These are phyloP conservation scores for Macrobrachium rosenbergii DNA, from an alignment of 1,140 invertebrate genomes.

Conservation along the genomic window DNA sequence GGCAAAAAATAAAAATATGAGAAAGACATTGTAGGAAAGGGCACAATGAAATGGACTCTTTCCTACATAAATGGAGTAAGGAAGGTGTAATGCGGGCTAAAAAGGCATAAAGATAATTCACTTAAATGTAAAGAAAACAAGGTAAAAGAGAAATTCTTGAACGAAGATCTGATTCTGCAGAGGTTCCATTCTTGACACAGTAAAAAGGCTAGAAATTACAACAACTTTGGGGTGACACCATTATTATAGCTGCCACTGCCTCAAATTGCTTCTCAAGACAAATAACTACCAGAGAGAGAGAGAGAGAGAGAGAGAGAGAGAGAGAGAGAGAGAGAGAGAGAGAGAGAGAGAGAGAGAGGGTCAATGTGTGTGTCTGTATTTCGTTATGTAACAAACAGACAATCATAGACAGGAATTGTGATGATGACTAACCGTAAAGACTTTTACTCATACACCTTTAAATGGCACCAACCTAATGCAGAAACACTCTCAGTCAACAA, in stretches of 20 bases:
- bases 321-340: conserved; percentile 37
- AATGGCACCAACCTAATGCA: too few species aligned
- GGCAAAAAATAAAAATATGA: too few species aligned
- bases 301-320: conserved; percentile 30
- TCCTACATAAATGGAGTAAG: background rate
- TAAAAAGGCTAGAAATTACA: background rate
- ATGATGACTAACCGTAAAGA: too few species aligned
- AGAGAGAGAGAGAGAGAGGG: conserved; percentile 38
- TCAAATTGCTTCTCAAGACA: background rate
- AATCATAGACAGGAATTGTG: background rate
- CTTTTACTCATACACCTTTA: too few species aligned
- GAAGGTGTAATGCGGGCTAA: too few species aligned
- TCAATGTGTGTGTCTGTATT: background rate
- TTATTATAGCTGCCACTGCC: background rate
- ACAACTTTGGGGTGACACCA: background rate
- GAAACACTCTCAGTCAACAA: too few species aligned
- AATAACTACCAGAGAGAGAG: background rate
- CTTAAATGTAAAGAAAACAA: background rate
- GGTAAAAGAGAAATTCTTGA: background rate
- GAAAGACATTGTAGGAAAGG: background rate
- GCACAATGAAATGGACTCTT: background rate
- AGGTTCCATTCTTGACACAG: background rate
- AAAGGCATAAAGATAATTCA: too few species aligned
- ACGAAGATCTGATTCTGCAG: background rate
- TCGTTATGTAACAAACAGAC: conserved; percentile 11